Evolutionary conservation across 1,140 invertebrate genomes (phyloP).

Genomic region (Spodoptera frugiperda): DNA sequence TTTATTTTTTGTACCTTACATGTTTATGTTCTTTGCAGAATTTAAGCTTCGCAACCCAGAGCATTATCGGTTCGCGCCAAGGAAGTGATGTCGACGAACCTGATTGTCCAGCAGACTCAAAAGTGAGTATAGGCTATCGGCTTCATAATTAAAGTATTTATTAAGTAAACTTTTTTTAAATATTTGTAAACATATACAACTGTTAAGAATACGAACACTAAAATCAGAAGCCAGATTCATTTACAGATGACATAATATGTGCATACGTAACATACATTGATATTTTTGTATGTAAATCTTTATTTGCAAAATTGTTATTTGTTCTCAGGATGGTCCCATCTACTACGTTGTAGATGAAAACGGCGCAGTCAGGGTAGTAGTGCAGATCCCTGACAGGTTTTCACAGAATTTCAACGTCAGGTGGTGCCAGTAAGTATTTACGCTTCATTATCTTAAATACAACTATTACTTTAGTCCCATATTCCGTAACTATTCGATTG

Average conservation of each 20-base stretch:
- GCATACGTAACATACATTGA: no score
- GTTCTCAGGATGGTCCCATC: constrained; percentile 8
- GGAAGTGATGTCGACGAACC: not conserved
- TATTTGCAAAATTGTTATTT: no score
- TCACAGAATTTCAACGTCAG: constrained; percentile 9
- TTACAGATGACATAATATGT: no score
- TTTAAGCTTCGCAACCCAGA: not conserved
- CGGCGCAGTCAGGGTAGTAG: not conserved
- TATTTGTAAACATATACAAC: no score
- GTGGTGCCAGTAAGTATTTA: constrained; percentile 11
- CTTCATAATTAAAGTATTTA: no score
- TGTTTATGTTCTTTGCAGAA: not conserved
- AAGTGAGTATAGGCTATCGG: not conserved
- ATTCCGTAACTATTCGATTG: no score
- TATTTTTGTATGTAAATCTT: no score
- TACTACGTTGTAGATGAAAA: not conserved
- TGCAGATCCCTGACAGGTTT: not conserved
- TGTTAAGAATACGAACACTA: no score
- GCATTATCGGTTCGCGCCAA: not conserved
- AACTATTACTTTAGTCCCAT: not conserved
- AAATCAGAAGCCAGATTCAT: no score
- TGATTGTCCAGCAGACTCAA: not conserved
- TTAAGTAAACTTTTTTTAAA: no score
- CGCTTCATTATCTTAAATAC: not conserved
- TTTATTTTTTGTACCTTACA: no score